A percentile compares a stretch with the other conserved stretches of the same genome.
These are phyloP conservation scores for Callospermophilus lateralis DNA, from an alignment of 2,113 vertebrate genomes.

Conservation along the genomic window DNA sequence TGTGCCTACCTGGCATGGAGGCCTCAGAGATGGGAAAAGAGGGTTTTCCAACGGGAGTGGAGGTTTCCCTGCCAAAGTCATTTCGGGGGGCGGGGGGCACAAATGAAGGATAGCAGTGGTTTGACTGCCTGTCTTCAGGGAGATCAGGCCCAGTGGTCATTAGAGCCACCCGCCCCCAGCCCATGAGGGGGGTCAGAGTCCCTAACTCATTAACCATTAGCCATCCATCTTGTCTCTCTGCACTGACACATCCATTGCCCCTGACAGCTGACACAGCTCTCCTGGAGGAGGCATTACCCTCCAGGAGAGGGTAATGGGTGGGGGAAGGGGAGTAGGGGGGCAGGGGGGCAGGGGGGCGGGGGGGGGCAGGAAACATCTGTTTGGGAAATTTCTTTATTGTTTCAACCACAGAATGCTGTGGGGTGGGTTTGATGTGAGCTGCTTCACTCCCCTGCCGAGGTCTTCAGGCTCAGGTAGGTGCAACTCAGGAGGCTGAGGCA, in stretches of 20 bases:
- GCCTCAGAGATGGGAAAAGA: background rate
- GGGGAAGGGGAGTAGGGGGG: background rate
- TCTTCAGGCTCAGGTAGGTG: no score
- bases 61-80: background rate
- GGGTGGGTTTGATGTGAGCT: background rate
- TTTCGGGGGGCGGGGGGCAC: background rate
- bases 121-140: background rate
- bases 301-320: background rate
- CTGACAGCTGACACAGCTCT: background rate
- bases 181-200: background rate
- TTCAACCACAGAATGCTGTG: background rate
- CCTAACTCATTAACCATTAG: background rate
- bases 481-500: no score
- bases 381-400: background rate
- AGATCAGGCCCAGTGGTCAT: conserved; percentile 21
- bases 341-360: background rate
- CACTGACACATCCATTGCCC: background rate
- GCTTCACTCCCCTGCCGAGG: background rate
- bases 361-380: background rate
- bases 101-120: background rate
- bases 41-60: no score
- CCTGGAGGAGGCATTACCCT: background rate
- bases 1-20: background rate
- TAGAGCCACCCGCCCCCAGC: background rate
- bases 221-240: conserved; percentile 56